phyloP scores from a whole-genome alignment of 2,113 vertebrate species.

The Helogale parvula region DNA sequence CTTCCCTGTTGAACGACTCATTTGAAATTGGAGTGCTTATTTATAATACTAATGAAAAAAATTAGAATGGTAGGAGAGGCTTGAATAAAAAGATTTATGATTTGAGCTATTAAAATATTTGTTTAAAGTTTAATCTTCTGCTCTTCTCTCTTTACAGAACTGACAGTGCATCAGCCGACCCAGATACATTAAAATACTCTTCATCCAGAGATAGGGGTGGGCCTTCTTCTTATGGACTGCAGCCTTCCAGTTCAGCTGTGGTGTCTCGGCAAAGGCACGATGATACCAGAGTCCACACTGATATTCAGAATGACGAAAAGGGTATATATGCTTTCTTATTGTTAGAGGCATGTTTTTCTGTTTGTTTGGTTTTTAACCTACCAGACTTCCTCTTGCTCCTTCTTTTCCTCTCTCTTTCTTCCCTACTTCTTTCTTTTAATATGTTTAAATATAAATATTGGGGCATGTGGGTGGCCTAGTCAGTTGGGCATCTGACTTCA shows the following conservation, averaged over 20 bases:
- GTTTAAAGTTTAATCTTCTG: conserved; percentile 54
- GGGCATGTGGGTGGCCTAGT: too few species aligned
- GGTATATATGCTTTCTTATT: conserved; percentile 74
- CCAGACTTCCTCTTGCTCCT: background rate
- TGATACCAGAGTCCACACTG: conserved; percentile 91
- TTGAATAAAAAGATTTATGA: conserved; percentile 22
- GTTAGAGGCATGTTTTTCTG: background rate
- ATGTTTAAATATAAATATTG: background rate
- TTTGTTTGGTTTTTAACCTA: background rate
- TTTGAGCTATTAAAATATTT: conserved; percentile 38
- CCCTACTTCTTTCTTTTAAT: background rate
- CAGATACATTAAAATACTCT: conserved; percentile 95
- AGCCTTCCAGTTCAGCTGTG: conserved; percentile 91
- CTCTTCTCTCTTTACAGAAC: conserved; percentile 89
- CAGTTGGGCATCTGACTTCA: too few species aligned
- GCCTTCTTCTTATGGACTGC: conserved; percentile 91
- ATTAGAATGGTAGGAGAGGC: background rate
- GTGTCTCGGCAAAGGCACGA: conserved; percentile 93
- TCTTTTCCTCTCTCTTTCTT: background rate
- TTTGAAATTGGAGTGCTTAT: background rate
- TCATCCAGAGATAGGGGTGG: conserved; percentile 92
- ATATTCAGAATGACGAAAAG: conserved; percentile 92
- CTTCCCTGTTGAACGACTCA: conserved; percentile 17
- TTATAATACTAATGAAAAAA: background rate
- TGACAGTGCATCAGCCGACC: conserved; percentile 94